A percentile compares a stretch with the other conserved stretches of the same genome.
Evolutionary conservation across 2,113 vertebrate species (phyloP).

Genomic region (Todiramphus saurophagus): DNA sequence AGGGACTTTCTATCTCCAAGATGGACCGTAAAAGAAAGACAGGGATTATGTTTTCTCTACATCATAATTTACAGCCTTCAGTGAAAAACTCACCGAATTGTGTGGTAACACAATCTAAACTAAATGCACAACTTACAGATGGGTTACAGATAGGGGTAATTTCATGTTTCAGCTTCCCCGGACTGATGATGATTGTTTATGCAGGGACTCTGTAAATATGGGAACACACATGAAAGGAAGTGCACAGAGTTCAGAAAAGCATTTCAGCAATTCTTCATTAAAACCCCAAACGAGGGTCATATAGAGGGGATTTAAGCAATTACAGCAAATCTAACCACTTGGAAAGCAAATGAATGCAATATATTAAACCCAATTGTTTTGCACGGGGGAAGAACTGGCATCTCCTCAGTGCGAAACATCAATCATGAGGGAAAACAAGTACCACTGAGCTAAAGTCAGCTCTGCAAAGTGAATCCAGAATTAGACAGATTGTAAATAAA

Average conservation of each 20-base stretch:
- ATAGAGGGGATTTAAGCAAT: not conserved
- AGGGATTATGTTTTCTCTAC: not conserved
- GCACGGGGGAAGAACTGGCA: not conserved
- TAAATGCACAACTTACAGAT: not conserved
- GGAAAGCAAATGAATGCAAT: not conserved
- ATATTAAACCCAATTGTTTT: not conserved
- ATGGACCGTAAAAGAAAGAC: not conserved
- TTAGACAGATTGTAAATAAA: not conserved
- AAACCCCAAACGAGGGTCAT: not conserved
- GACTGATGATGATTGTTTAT: not conserved
- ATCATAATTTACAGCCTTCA: not conserved
- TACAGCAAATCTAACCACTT: not conserved
- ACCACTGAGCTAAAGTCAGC: not conserved
- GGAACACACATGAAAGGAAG: not conserved
- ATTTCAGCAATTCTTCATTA: not conserved
- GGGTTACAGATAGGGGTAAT: not conserved
- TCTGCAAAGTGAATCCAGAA: not conserved
- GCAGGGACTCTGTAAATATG: not conserved
- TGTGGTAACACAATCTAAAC: not conserved
- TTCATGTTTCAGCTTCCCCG: not conserved
- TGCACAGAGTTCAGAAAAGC: not conserved
- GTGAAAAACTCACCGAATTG: not conserved
- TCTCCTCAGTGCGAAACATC: not conserved
- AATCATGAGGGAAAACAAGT: not conserved
- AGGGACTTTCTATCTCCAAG: accelerated